phyloP scores from a whole-genome alignment of 64 coral and sea anemone species.

The Actinia tenebrosa region DNA sequence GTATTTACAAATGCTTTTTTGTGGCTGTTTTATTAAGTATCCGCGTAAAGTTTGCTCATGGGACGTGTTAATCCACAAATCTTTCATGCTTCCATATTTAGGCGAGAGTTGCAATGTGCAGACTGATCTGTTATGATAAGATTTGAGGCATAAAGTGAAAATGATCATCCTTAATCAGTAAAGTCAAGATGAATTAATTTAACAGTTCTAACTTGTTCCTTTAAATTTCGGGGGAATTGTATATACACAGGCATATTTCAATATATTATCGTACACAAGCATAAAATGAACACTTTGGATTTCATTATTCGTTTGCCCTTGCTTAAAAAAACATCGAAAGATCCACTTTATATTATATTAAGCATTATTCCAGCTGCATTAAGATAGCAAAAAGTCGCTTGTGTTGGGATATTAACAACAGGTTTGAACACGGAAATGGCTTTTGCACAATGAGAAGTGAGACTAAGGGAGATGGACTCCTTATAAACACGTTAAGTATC shows the following conservation, averaged over 20 bases:
- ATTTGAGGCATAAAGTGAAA: background rate
- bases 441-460: background rate
- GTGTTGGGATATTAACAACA: background rate
- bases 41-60: background rate
- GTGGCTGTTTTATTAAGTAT: background rate
- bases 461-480: background rate
- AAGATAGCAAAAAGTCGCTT: background rate
- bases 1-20: slow-evolving; percentile 6
- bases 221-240: background rate
- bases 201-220: background rate
- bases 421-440: background rate
- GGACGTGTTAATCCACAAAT: background rate
- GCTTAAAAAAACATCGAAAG: background rate
- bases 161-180: background rate
- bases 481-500: background rate
- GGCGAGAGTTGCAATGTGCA: background rate
- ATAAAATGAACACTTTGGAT: background rate
- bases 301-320: background rate
- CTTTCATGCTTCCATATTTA: background rate
- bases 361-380: background rate
- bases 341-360: background rate
- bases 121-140: background rate
- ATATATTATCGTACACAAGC: background rate
- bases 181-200: background rate
- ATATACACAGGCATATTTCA: background rate